Base-by-base conservation (phyloP, 2,888 invertebrate species). In the Argyresthia goedartella region DNA sequence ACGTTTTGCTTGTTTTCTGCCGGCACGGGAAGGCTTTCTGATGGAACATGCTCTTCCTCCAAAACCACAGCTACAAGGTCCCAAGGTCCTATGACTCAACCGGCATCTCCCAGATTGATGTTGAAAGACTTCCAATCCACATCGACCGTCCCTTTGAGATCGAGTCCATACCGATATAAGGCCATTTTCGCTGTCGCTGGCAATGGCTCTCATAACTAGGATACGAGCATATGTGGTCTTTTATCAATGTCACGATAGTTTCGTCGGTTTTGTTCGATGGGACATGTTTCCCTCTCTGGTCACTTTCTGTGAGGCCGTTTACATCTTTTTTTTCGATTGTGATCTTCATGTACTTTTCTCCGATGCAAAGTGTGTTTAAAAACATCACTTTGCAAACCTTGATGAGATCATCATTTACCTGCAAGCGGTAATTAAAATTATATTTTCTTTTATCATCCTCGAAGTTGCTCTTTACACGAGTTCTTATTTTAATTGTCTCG, bases 311-410 rank as follows among this genome's bases (percentile, higher is more conserved):
- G 4, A 36, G 14, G 8, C 39, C 14, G 35, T 16, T 52, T 11
- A 15, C 52, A n/a, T 42, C 16, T 16, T 42, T 39, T 48, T 50
- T 42, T 10, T 42, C n/a, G 1, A 52, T 9, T 39, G 41, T 14
- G n/a, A 48, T 48, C 35, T 52, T 52, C 2, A 52, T 41, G 41
- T 42, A 52, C 33, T 48, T 48, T 35, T 52, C 44, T 34, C 33
- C 42, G n/a, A 36, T 48, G n/a, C 8, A 41, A 16, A 52, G 41
- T 41, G 45, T 51, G 36, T 51, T 51, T 14, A 43, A 35, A 33
- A 52, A 52, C 52, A 52, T 52, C 13, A 52, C 47, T 48, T 48
- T 41, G 35, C 48, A 52, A 33, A 48, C 15, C 9, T 14, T 49
- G 13, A 41, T 36, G 16, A 11, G 1, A 11, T 49, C 49, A 9